These are phyloP conservation scores for Pitangus sulphuratus DNA, from an alignment of 2,797 vertebrate genomes.

Conservation along the genomic window DNA sequence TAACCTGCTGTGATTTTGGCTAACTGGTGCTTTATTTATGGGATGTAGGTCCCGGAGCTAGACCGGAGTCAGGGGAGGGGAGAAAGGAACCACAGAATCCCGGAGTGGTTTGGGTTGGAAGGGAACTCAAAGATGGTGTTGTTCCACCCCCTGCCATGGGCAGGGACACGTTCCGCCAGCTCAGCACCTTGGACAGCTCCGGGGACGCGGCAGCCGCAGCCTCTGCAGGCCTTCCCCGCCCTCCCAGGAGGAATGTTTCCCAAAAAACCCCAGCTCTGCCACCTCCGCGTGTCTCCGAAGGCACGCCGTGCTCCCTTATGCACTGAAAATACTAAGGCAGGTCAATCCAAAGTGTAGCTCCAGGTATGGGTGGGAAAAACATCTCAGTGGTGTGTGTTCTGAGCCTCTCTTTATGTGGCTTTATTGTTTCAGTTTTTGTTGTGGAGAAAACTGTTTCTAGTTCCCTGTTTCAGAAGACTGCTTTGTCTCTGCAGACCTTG, in stretches of 20 bases:
- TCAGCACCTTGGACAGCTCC: background rate
- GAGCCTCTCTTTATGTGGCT: background rate
- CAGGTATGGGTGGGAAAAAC: no score
- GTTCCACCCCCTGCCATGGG: background rate
- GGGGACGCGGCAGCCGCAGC: background rate
- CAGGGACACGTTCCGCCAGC: background rate
- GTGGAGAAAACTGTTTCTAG: no score
- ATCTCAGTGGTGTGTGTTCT: background rate
- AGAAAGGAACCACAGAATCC: background rate
- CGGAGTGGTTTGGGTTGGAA: background rate
- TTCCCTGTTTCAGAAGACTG: background rate
- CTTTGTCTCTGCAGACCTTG: background rate
- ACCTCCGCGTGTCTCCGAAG: background rate
- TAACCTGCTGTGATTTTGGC: background rate
- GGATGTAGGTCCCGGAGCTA: background rate
- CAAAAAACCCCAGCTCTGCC: background rate
- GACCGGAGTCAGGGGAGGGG: background rate
- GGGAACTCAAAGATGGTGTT: no score
- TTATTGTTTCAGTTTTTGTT: background rate
- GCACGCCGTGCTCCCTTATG: background rate
- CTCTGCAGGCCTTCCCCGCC: no score
- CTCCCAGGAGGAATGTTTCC: no score
- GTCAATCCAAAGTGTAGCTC: background rate
- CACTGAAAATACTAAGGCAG: background rate
- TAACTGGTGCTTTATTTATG: background rate